A percentile compares a stretch with the other conserved stretches of the same genome.
These are phyloP conservation scores for Acipenser ruthenus DNA, from an alignment of 2,797 vertebrate genomes.

Conservation along the genomic window DNA sequence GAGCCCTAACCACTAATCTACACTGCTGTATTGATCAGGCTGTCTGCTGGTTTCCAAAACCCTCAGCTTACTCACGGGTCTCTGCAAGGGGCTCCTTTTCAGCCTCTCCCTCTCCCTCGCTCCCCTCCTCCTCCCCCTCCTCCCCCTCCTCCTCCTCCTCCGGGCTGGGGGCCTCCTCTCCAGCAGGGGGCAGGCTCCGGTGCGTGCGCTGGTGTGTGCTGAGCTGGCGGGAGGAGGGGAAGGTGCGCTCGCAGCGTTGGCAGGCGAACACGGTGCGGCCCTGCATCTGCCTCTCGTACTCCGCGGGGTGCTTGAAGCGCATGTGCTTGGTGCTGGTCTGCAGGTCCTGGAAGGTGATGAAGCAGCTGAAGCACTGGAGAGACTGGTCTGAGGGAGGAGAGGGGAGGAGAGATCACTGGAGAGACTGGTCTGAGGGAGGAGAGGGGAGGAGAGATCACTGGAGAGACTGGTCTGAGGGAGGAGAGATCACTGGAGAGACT, in stretches of 20 bases:
- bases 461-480: no score
- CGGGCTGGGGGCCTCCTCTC: neutral
- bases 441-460: no score
- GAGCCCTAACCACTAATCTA: no score
- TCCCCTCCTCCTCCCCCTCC: neutral
- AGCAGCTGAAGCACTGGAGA: constrained; percentile 6
- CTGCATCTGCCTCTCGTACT: neutral
- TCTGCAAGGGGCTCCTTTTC: neutral
- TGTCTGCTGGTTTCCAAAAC: neutral
- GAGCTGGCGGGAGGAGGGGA: constrained; percentile 12
- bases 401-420: no score
- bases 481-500: no score
- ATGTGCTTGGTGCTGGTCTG: constrained; percentile 5
- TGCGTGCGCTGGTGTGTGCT: constrained; percentile 11
- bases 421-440: no score
- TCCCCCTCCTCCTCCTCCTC: neutral
- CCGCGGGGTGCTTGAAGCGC: constrained; percentile 7
- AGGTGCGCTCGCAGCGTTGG: constrained; percentile 10
- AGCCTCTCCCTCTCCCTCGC: neutral
- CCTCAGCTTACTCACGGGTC: neutral
- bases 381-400: neutral
- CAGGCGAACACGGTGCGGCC: constrained; percentile 1
- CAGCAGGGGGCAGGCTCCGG: neutral
- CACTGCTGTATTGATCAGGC: no score
- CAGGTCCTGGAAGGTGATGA: constrained; percentile 11